phyloP scores from a whole-genome alignment of 2,888 invertebrate species.

The Ophion obscuratus region DNA sequence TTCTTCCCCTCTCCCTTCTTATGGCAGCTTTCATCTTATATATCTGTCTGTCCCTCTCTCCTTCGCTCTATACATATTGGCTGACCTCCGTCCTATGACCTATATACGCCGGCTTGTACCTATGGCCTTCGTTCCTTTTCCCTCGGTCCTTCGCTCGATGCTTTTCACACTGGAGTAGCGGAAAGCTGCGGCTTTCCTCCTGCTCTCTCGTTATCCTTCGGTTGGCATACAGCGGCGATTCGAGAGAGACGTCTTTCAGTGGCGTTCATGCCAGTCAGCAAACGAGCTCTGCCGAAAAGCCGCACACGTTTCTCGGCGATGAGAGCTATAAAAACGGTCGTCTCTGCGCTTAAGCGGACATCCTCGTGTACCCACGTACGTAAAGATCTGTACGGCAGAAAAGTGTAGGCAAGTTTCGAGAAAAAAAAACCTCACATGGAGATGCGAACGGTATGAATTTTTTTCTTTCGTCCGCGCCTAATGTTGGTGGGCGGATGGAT shows the following conservation, averaged over 20 bases:
- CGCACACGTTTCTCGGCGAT: constrained; percentile 47
- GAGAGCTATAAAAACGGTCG: constrained; percentile 47
- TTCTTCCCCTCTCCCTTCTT: constrained; percentile 32
- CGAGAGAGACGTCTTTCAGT: background rate
- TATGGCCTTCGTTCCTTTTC: constrained; percentile 42
- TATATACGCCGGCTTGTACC: constrained; percentile 65
- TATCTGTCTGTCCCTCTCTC: constrained; percentile 42
- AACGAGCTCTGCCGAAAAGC: constrained; percentile 53
- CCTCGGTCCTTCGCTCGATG: constrained; percentile 37
- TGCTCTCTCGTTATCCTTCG: constrained; percentile 43
- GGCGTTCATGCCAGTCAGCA: constrained; percentile 41
- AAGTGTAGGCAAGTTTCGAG: background rate
- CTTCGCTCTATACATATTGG: constrained; percentile 39
- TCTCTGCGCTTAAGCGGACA: constrained; percentile 10
- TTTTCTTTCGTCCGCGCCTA: no score
- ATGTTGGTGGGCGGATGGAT: no score
- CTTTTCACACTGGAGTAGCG: constrained; percentile 44
- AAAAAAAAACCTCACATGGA: background rate
- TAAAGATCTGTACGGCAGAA: background rate
- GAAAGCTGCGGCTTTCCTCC: constrained; percentile 44
- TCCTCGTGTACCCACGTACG: background rate
- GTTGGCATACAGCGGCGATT: background rate
- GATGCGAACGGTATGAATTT: no score
- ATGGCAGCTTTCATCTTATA: background rate
- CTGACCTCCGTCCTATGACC: constrained; percentile 73